Evolutionary conservation across 2,797 vertebrate genomes (phyloP), one percentile per base, ranked within the genome.

Genomic region (Ataeniobius toweri): DNA sequence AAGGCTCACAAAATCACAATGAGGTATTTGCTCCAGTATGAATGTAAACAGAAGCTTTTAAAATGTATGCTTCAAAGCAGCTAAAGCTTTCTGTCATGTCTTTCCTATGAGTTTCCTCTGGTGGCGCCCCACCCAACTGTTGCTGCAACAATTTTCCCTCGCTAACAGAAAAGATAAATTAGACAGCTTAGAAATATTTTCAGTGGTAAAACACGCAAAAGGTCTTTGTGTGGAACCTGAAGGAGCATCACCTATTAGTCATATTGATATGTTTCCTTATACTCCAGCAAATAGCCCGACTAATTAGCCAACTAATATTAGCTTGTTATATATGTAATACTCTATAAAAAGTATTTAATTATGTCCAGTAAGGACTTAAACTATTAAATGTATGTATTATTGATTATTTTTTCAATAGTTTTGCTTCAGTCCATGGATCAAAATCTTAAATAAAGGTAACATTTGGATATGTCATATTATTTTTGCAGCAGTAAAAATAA

Each of bases 1-100:
- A 73, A 78, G 74, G 65, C 72, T 83, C 69, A 51, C 1, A 1
- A 6, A 80, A 77, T 76, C 83, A 76, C 71, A 82, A 81, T 81
- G 68, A 61, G 28, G 7, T 82, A 79, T 78, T 36, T 74, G 83
- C 78, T 84, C 24, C 12, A 69, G 24, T 16, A 39, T 67, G 36
- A 13, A 46, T 13, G 41, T 26, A 46, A 0, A 69, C 10, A 69
- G 12, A n/a, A 13, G 24, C 44, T 48, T 69, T 16, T 46, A 46
- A 69, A 68, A 14, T 3, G 24, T 22, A 68, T 12, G 20, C 6
- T 44, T 68, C 2, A 46, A 68, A 65, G 61, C 18, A 44, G 65
- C 22, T 46, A 67, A 51, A 51, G 1, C 46, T 48, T 48, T 48
- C 46, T 48, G 46, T 48, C 8, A 8, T 48, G 13, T 36, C 18